Conservation (phyloP, 2,113 vertebrate species). For the Aspidoscelis tigris region DNA sequence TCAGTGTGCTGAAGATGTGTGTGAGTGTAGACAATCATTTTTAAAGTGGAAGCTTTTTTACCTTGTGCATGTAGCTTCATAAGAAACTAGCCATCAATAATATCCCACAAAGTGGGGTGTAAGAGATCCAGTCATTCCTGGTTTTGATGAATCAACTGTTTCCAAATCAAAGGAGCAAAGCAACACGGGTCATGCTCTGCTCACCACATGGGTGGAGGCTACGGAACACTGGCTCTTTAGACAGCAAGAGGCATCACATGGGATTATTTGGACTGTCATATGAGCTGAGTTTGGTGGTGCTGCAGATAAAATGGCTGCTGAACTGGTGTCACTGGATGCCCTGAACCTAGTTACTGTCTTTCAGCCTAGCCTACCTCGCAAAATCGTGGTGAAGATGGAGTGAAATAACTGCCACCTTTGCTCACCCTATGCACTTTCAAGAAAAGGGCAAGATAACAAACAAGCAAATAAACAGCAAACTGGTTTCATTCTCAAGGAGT, state of each 20-base stretch:
- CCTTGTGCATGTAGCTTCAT: background rate
- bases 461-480: background rate
- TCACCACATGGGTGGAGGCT: background rate
- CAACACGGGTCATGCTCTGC: background rate
- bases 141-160: background rate
- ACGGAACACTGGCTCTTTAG: background rate
- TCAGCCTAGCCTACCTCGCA: slow-evolving; percentile 1
- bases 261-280: background rate
- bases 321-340: background rate
- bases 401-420: background rate
- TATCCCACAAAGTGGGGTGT: background rate
- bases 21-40: background rate
- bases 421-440: background rate
- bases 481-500: background rate
- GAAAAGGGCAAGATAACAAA: background rate
- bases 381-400: background rate
- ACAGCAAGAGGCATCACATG: background rate
- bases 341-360: background rate
- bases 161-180: background rate
- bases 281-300: background rate
- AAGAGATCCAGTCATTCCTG: too few species aligned
- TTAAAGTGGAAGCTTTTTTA: background rate
- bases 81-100: background rate
- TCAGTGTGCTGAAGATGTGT: background rate
- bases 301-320: background rate